Conservation (phyloP, 1,140 invertebrate species). For the Drosophila bocqueti region DNA sequence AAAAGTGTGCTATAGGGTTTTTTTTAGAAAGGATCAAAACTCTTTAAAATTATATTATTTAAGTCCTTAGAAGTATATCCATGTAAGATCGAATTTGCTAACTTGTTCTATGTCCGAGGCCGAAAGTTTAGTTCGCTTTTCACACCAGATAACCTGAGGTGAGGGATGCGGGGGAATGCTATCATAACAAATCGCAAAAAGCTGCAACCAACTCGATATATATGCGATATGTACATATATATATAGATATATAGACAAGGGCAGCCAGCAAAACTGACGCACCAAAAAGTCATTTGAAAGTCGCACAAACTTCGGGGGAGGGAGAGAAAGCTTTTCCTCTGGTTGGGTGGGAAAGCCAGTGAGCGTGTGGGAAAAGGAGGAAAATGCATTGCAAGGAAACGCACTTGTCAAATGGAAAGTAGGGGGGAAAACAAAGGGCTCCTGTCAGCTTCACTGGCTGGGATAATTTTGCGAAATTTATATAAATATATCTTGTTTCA, state of each 20-base stretch:
- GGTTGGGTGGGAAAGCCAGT: background rate
- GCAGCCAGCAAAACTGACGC: conserved; percentile 34
- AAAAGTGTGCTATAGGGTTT: background rate
- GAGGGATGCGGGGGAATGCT: background rate
- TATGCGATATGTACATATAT: background rate
- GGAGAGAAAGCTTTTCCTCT: conserved; percentile 14
- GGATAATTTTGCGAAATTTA: conserved; percentile 5
- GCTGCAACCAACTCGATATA: conserved; percentile 10
- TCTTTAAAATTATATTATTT: background rate
- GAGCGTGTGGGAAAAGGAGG: conserved; percentile 9
- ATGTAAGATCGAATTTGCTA: conserved; percentile 16
- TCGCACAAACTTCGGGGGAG: conserved; percentile 32
- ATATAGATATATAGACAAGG: conserved; percentile 23
- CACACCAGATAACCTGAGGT: conserved; percentile 1
- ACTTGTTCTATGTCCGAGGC: conserved; percentile 16
- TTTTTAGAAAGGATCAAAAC: background rate
- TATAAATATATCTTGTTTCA: background rate
- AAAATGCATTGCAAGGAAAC: conserved; percentile 31
- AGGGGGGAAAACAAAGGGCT: background rate
- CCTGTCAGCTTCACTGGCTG: background rate
- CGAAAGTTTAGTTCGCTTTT: conserved; percentile 15
- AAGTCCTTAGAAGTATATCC: conserved; percentile 5
- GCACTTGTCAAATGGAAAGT: conserved; percentile 28
- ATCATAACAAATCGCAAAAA: conserved; percentile 37
- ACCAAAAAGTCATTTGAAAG: conserved; percentile 60